A percentile compares a stretch with the other conserved stretches of the same genome.
These are phyloP conservation scores for Muntiacus reevesi DNA, from an alignment of 2,113 vertebrate genomes.

Conservation along the genomic window DNA sequence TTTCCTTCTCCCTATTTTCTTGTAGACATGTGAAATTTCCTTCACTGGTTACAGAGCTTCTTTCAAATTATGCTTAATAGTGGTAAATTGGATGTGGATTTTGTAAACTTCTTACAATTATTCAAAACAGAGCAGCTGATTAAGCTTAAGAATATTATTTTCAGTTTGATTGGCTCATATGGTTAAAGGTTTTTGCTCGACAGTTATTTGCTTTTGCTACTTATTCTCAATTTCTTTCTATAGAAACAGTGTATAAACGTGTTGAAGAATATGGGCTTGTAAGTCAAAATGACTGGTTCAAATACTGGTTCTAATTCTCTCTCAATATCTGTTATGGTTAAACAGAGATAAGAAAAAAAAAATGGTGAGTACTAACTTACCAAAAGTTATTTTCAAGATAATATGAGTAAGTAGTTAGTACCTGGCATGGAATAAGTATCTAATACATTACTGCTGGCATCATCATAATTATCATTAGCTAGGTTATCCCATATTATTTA, in stretches of 20 bases:
- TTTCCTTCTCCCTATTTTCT: background rate
- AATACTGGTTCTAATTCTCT: background rate
- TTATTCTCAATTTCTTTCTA: background rate
- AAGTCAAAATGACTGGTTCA: background rate
- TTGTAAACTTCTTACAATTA: background rate
- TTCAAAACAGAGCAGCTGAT: background rate
- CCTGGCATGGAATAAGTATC: background rate
- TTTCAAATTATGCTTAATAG: background rate
- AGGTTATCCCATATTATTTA: background rate
- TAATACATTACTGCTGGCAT: background rate
- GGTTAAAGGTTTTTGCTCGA: background rate
- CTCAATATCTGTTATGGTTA: background rate
- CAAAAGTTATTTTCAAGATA: background rate
- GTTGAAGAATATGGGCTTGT: background rate
- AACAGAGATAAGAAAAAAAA: background rate
- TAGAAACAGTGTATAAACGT: background rate
- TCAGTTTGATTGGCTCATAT: background rate
- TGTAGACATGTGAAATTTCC: background rate
- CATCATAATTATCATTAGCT: background rate
- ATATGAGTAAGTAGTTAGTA: background rate
- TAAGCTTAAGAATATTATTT: background rate
- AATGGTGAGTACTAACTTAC: background rate
- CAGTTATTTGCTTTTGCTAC: background rate
- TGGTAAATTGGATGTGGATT: background rate
- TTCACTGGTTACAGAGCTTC: background rate